Conservation (phyloP, 2,888 invertebrate species). For the Lepas anatifera region DNA sequence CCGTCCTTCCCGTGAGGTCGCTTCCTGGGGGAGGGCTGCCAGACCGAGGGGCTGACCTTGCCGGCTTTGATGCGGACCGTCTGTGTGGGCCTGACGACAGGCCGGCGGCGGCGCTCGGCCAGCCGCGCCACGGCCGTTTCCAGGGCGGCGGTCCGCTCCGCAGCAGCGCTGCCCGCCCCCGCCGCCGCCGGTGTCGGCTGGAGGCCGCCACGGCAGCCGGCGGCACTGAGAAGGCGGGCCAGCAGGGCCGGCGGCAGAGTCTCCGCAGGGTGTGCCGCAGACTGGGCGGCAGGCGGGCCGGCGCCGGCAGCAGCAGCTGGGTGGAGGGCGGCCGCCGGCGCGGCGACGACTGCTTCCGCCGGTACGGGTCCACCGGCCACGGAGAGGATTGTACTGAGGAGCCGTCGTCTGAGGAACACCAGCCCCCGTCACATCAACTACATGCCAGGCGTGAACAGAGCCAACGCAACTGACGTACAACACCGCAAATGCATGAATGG, state of each 20-base stretch:
- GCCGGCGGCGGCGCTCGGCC: slow-evolving; percentile 1
- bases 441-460: too few relatives aligned
- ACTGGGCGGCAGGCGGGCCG: not conserved
- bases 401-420: not conserved
- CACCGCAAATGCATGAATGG: too few relatives aligned
- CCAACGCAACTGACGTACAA: too few relatives aligned
- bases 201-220: not conserved
- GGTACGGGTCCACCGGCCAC: slow-evolving; percentile 9
- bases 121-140: not conserved
- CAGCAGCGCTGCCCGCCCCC: not conserved
- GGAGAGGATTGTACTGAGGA: not conserved
- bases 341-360: not conserved
- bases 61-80: not conserved
- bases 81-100: not conserved
- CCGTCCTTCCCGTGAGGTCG: not conserved
- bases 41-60: not conserved
- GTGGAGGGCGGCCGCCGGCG: not conserved
- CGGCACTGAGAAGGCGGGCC: not conserved
- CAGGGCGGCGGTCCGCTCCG: not conserved
- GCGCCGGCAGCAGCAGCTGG: not conserved
- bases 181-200: not conserved
- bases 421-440: not conserved
- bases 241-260: not conserved
- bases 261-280: not conserved
- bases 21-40: not conserved